phyloP scores from a whole-genome alignment of 1,140 invertebrate species.

The Nymphalis io region DNA sequence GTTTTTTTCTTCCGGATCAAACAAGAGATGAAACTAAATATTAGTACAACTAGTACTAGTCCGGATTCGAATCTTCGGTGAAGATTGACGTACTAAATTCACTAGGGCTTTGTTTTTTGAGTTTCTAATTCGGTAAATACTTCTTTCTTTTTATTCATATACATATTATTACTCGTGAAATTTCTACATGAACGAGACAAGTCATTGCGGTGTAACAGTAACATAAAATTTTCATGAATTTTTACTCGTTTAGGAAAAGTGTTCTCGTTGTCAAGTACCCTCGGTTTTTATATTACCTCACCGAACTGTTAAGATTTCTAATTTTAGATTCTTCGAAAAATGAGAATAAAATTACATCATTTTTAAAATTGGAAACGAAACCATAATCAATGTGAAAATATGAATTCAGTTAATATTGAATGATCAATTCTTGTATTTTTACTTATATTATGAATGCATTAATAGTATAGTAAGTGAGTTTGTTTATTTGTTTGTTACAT shows the following conservation, averaged over 20 bases:
- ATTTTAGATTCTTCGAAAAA: background rate
- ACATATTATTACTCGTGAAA: background rate
- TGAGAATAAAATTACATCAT: background rate
- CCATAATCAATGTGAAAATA: background rate
- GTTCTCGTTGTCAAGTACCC: background rate
- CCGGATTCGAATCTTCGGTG: too few relatives aligned
- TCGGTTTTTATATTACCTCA: constrained; percentile 14
- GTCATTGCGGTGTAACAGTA: constrained; percentile 19
- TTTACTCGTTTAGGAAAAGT: constrained; percentile 20
- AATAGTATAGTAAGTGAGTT: too few relatives aligned
- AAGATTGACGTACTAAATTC: too few relatives aligned
- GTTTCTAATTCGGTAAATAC: too few relatives aligned
- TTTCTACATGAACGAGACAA: constrained; percentile 22
- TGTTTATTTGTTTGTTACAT: too few relatives aligned
- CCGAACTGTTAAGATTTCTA: constrained; percentile 13
- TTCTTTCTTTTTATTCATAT: too few relatives aligned
- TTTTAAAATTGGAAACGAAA: background rate
- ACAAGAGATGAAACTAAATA: too few relatives aligned
- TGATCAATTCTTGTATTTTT: too few relatives aligned
- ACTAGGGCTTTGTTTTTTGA: too few relatives aligned
- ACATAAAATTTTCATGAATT: constrained; percentile 30
- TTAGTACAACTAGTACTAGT: too few relatives aligned
- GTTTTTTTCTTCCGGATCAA: too few relatives aligned
- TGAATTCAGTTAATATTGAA: background rate
- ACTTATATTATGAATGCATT: too few relatives aligned